Conservation (phyloP, 2,113 vertebrate species). For the Dasyurus viverrinus region DNA sequence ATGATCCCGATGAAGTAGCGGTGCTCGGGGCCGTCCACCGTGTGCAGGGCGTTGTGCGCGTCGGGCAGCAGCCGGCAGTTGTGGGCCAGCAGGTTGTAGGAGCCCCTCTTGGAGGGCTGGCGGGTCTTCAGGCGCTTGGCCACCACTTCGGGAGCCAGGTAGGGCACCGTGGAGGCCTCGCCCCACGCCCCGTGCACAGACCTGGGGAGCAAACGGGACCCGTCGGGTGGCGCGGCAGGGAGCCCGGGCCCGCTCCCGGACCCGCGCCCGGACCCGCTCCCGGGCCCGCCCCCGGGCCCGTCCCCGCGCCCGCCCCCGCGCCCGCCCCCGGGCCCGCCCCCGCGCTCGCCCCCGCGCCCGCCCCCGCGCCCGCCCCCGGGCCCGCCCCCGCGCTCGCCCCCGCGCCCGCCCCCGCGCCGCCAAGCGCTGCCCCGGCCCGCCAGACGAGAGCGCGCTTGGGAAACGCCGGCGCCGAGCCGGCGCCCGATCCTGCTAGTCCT, state of each 20-base stretch:
- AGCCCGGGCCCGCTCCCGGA: too few species aligned
- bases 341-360: too few species aligned
- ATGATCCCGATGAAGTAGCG: constrained; percentile 93
- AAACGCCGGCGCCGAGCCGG: not conserved
- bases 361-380: not conserved
- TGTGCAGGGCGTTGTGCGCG: constrained; percentile 88
- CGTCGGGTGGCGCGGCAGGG: not conserved
- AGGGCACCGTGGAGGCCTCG: not conserved
- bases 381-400: too few species aligned
- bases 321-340: too few species aligned
- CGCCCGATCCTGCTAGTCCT: not conserved
- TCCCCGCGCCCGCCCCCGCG: too few species aligned
- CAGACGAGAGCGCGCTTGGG: not conserved
- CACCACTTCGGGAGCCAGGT: rapidly evolving
- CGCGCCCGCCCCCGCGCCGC: not conserved
- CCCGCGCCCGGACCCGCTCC: too few species aligned
- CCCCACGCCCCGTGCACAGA: constrained; percentile 52
- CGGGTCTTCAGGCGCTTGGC: rapidly evolving
- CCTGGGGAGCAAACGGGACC: constrained; percentile 48
- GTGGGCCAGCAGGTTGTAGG: constrained; percentile 77
- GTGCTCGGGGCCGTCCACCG: constrained; percentile 89
- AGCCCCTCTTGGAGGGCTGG: not conserved
- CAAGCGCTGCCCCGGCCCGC: not conserved
- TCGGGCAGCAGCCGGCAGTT: constrained; percentile 89
- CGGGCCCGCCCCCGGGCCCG: too few species aligned